Evolutionary conservation across 1,140 invertebrate genomes (phyloP).

Genomic region (Drosophila arawakana): DNA sequence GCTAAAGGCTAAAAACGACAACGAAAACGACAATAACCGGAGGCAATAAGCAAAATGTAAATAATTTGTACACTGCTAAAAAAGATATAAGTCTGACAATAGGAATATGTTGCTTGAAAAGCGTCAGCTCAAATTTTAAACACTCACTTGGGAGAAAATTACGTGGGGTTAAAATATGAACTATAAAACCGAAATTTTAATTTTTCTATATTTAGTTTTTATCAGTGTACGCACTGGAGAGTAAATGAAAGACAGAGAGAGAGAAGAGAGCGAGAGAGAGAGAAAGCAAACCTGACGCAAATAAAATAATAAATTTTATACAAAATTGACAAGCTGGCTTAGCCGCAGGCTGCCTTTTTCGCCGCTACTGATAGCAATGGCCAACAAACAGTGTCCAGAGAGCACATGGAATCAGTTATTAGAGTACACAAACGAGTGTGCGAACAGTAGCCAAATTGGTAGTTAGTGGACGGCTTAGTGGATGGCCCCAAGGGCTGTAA

Average conservation of each 20-base stretch:
- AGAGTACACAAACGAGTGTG: conserved; percentile 22
- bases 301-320: conserved; percentile 83
- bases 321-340: conserved; percentile 80
- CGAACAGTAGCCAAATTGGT: conserved; percentile 73
- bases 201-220: too few relatives aligned
- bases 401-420: conserved; percentile 47
- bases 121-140: too few relatives aligned
- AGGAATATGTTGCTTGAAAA: too few relatives aligned
- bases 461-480: conserved; percentile 60
- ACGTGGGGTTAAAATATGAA: too few relatives aligned
- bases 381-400: conserved; percentile 52
- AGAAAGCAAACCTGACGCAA: conserved; percentile 70
- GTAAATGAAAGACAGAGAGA: conserved; percentile 14
- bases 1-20: conserved; percentile 7
- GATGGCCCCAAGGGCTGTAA: conserved; percentile 48
- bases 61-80: conserved; percentile 61
- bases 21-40: conserved; percentile 1
- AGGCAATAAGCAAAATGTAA: conserved; percentile 77
- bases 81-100: too few relatives aligned
- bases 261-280: conserved; percentile 23
- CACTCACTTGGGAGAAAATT: too few relatives aligned
- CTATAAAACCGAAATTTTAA: too few relatives aligned
- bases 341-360: conserved; percentile 57
- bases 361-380: conserved; percentile 33
- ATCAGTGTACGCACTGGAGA: neutral